phyloP scores from a whole-genome alignment of 1,140 invertebrate species.

The Drosophila arawakana region DNA sequence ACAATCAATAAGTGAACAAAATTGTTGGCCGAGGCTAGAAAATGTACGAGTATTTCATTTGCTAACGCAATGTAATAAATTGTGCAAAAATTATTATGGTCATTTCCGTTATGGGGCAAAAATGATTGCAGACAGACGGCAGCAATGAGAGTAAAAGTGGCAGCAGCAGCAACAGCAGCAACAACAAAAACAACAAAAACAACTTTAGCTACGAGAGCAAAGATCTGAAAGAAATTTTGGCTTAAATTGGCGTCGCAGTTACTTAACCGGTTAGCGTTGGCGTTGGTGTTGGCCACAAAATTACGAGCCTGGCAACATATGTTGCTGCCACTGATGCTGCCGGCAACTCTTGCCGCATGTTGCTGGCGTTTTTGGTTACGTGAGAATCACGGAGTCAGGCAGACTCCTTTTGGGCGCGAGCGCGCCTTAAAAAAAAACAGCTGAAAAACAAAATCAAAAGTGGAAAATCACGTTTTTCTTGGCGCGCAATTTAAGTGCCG shows the following conservation, averaged over 20 bases:
- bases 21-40: conserved; percentile 29
- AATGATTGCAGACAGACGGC: conserved; percentile 24
- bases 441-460: conserved; percentile 59
- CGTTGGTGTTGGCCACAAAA: conserved; percentile 33
- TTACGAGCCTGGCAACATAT: conserved; percentile 58
- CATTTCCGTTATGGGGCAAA: conserved; percentile 68
- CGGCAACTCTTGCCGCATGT: conserved; percentile 39
- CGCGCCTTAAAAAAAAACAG: conserved; percentile 42
- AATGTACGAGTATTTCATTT: conserved; percentile 61
- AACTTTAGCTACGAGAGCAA: conserved; percentile 46
- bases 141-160: conserved; percentile 65
- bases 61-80: conserved; percentile 72
- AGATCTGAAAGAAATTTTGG: conserved; percentile 57
- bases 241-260: conserved; percentile 48
- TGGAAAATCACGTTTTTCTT: conserved; percentile 79
- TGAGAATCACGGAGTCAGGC: conserved; percentile 62
- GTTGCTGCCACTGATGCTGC: conserved; percentile 38
- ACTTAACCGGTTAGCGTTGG: conserved; percentile 62
- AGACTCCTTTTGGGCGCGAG: conserved; percentile 67
- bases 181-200: conserved; percentile 28
- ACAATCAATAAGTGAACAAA: conserved; percentile 31
- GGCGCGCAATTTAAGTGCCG: conserved; percentile 70
- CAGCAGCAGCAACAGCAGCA: conserved; percentile 37
- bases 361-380: conserved; percentile 53
- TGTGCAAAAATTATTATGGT: conserved; percentile 74